Evolutionary conservation across 2,888 invertebrate species (phyloP).

Genomic region (Helleia helle): DNA sequence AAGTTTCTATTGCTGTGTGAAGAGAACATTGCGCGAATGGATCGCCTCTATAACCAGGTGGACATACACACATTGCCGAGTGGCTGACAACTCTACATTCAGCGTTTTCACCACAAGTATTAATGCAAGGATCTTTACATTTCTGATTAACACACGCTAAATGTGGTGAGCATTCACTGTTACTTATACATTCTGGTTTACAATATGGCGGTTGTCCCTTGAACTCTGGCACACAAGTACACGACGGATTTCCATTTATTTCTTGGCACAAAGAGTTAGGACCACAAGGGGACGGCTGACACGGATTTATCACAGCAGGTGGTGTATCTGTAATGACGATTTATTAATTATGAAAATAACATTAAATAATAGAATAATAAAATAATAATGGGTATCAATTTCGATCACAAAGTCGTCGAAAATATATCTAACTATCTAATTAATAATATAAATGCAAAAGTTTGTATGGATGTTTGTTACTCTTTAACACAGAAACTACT

Average conservation of each 20-base stretch:
- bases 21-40: constrained; percentile 75
- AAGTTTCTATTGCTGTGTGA: constrained; percentile 58
- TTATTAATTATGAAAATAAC: too few species aligned
- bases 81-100: constrained; percentile 84
- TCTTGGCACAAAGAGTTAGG: constrained; percentile 83
- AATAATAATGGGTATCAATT: neutral
- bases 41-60: constrained; percentile 76
- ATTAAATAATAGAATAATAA: too few species aligned
- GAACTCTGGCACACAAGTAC: constrained; percentile 81
- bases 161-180: constrained; percentile 80
- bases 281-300: constrained; percentile 86
- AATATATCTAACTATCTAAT: too few species aligned
- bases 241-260: constrained; percentile 79
- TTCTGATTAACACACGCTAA: constrained; percentile 83
- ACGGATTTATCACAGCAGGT: constrained; percentile 71
- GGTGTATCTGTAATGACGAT: constrained; percentile 36
- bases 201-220: constrained; percentile 84
- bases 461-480: too few species aligned
- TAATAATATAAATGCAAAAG: too few species aligned
- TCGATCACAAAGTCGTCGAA: too few species aligned
- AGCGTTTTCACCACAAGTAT: constrained; percentile 81
- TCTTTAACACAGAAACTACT: too few species aligned
- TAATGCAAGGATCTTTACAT: constrained; percentile 82
- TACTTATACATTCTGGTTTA: constrained; percentile 85
- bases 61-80: constrained; percentile 85